Evolutionary conservation across 2,888 invertebrate species (phyloP).

Genomic region (Sinohyriopsis cumingii): DNA sequence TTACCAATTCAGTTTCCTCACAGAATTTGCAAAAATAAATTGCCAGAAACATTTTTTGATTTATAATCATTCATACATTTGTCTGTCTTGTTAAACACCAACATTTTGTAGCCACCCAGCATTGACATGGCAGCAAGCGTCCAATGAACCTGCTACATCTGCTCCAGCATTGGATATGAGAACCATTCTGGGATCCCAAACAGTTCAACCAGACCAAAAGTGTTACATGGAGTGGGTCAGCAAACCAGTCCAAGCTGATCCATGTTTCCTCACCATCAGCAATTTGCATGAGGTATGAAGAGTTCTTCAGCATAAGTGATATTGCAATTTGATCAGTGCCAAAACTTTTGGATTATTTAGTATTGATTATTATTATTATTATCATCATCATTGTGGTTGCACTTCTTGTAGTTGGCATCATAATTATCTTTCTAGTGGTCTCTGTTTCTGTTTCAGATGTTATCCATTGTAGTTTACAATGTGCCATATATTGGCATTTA

Average conservation of each 20-base stretch:
- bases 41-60: no score
- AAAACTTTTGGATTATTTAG: background rate
- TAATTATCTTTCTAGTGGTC: no score
- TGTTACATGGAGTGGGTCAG: slow-evolving; percentile 56
- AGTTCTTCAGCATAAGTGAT: background rate
- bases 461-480: no score
- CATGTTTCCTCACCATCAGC: slow-evolving; percentile 61
- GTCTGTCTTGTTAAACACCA: no score
- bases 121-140: slow-evolving; percentile 67
- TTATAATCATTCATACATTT: no score
- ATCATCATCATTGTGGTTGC: no score
- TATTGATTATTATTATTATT: no score
- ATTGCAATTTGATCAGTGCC: background rate
- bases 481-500: no score
- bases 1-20: no score
- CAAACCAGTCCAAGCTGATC: slow-evolving; percentile 51
- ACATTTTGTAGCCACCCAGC: slow-evolving; percentile 58
- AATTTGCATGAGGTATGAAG: slow-evolving; percentile 56
- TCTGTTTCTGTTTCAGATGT: no score
- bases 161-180: slow-evolving; percentile 41
- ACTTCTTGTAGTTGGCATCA: no score
- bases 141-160: slow-evolving; percentile 54
- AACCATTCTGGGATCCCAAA: slow-evolving; percentile 10
- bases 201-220: slow-evolving; percentile 7
- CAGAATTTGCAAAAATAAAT: no score